Evolutionary conservation across 2,888 invertebrate genomes (phyloP).

Genomic region (Tetheella fluctuosa): DNA sequence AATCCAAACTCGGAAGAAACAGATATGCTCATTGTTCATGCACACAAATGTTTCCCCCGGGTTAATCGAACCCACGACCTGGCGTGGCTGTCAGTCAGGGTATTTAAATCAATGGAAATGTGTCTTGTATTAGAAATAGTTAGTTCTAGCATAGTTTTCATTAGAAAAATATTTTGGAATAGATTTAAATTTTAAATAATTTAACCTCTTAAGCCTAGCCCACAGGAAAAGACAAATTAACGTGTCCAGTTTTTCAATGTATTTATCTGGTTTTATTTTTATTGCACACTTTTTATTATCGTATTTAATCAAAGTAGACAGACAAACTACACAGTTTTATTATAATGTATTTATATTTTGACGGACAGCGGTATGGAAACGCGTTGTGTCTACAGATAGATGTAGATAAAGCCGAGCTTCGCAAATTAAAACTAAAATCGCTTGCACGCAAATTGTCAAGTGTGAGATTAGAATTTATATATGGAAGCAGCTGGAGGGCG

Average conservation of each 20-base stretch:
- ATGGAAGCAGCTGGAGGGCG: constrained; percentile 59
- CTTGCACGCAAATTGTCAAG: constrained; percentile 25
- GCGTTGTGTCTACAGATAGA: background rate
- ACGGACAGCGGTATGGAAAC: background rate
- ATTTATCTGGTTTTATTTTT: background rate
- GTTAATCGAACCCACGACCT: no score
- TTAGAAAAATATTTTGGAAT: no score
- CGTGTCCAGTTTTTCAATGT: background rate
- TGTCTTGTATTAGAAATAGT: no score
- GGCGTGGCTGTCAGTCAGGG: no score
- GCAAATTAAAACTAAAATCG: constrained; percentile 22
- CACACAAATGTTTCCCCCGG: no score
- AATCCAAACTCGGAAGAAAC: no score
- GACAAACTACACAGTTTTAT: constrained; percentile 5
- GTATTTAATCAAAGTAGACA: background rate
- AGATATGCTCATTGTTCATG: no score
- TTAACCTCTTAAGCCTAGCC: background rate
- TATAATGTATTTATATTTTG: constrained; percentile 3
- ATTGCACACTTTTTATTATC: background rate
- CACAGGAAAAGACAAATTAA: background rate
- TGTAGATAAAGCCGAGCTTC: constrained; percentile 11
- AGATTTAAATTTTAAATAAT: background rate
- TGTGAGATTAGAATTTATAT: constrained; percentile 61
- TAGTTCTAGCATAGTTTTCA: no score
- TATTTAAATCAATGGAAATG: no score